phyloP scores from a whole-genome alignment of 35 echinoderm and acorn worm genomes.

The Eucidaris tribuloides region DNA sequence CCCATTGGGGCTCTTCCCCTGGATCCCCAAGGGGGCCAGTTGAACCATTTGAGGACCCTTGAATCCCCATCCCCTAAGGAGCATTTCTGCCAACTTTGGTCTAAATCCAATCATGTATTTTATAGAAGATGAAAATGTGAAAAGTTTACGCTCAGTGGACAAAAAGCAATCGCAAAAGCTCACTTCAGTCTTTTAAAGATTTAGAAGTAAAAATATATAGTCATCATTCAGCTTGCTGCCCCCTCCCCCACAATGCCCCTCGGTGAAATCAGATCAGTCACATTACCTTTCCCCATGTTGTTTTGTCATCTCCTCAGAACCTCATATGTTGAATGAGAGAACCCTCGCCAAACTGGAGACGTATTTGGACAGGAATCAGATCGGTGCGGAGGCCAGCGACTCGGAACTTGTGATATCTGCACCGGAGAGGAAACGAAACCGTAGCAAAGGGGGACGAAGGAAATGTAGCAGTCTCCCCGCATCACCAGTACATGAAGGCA shows the following conservation, averaged over 20 bases:
- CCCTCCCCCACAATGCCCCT: background rate
- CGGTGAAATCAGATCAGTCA: too few relatives aligned
- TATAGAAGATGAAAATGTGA: background rate
- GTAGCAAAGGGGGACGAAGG: background rate
- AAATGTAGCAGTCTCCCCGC: slow-evolving; percentile 17
- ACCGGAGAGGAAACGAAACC: slow-evolving; percentile 3
- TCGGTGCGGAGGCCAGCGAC: background rate
- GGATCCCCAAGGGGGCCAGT: too few relatives aligned
- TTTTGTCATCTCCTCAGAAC: background rate
- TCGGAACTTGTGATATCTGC: background rate
- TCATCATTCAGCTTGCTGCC: background rate
- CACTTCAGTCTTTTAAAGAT: background rate
- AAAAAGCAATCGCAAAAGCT: background rate
- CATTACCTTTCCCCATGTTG: background rate
- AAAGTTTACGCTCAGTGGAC: background rate
- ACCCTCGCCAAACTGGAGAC: background rate
- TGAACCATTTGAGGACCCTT: too few relatives aligned
- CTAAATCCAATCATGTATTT: too few relatives aligned
- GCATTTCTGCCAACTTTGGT: too few relatives aligned
- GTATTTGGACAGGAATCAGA: background rate
- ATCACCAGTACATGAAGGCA: background rate
- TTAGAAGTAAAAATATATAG: background rate
- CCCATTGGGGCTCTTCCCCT: too few relatives aligned
- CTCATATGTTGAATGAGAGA: slow-evolving; percentile 12
- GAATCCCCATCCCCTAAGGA: too few relatives aligned